phyloP scores from a whole-genome alignment of 1,140 invertebrate species.

The Drosophila nikananu region DNA sequence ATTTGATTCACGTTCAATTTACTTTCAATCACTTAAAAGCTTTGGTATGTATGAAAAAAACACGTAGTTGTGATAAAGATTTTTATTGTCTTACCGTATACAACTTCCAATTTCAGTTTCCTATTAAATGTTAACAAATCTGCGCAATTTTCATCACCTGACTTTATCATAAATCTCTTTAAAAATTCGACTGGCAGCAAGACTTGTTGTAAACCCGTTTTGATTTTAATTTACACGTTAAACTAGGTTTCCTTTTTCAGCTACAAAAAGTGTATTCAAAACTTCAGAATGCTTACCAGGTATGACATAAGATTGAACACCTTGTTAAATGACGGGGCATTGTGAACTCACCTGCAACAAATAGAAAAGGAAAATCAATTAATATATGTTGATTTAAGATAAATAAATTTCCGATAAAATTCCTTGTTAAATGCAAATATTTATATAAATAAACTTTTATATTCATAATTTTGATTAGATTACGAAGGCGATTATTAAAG shows the following conservation, averaged over 20 bases:
- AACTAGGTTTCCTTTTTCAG: not conserved
- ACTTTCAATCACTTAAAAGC: not conserved
- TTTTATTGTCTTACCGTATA: slow-evolving; percentile 25
- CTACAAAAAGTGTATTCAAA: not conserved
- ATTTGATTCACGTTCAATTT: not conserved
- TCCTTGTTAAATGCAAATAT: not conserved
- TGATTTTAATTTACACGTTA: slow-evolving; percentile 14
- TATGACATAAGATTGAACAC: slow-evolving; percentile 23
- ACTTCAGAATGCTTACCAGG: slow-evolving; percentile 45
- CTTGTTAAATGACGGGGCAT: slow-evolving; percentile 16
- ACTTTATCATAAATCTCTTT: slow-evolving; percentile 26
- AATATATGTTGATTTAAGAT: slow-evolving; percentile 18
- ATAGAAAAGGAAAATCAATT: slow-evolving; percentile 28
- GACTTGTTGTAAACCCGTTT: slow-evolving; percentile 26
- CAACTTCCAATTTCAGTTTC: slow-evolving; percentile 28
- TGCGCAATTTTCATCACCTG: slow-evolving; percentile 21
- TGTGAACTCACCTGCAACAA: slow-evolving; percentile 67
- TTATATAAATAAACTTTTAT: slow-evolving; percentile 22
- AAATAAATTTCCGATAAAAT: slow-evolving; percentile 26
- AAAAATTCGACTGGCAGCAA: slow-evolving; percentile 3
- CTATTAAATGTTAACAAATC: slow-evolving; percentile 19
- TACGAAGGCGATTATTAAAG: not conserved
- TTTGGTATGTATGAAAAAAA: not conserved
- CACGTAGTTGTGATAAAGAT: slow-evolving; percentile 15
- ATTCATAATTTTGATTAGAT: slow-evolving; percentile 23